These are phyloP conservation scores for Heliconius erato DNA, from an alignment of 2,888 invertebrate species.

Conservation along the genomic window DNA sequence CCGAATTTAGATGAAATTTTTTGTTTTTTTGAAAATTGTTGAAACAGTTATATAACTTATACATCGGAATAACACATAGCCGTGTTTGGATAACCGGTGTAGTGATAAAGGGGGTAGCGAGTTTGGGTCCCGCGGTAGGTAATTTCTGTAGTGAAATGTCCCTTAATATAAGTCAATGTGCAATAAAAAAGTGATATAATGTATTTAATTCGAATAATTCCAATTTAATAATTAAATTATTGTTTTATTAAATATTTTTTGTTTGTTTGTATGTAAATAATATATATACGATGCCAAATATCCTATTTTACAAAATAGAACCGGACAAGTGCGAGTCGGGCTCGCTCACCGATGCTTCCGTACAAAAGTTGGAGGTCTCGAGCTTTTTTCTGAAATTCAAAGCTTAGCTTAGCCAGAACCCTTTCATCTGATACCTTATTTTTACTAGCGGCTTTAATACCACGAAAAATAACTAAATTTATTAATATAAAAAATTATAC, in stretches of 20 bases:
- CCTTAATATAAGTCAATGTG: not conserved
- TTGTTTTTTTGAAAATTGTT: too few relatives aligned
- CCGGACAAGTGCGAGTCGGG: too few relatives aligned
- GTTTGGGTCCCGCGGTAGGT: not conserved
- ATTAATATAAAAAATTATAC: too few relatives aligned
- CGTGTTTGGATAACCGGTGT: not conserved
- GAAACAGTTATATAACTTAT: not conserved
- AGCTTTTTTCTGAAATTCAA: too few relatives aligned
- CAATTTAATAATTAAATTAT: not conserved
- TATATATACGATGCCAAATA: not conserved
- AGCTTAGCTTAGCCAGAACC: too few relatives aligned
- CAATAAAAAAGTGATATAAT: slow-evolving; percentile 7
- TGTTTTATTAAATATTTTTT: not conserved
- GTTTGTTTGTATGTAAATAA: not conserved
- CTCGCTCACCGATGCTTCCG: too few relatives aligned
- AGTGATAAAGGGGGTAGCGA: not conserved
- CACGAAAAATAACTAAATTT: too few relatives aligned
- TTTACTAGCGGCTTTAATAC: too few relatives aligned
- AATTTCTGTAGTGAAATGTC: not conserved
- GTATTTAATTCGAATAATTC: not conserved
- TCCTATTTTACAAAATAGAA: too few relatives aligned
- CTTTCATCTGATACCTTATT: too few relatives aligned
- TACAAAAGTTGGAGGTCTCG: too few relatives aligned
- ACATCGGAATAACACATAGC: not conserved
- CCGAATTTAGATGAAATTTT: too few relatives aligned